Evolutionary conservation across 2,113 vertebrate species (phyloP), one percentile per base, ranked within the genome.

Genomic region (Cheirogaleus medius): DNA sequence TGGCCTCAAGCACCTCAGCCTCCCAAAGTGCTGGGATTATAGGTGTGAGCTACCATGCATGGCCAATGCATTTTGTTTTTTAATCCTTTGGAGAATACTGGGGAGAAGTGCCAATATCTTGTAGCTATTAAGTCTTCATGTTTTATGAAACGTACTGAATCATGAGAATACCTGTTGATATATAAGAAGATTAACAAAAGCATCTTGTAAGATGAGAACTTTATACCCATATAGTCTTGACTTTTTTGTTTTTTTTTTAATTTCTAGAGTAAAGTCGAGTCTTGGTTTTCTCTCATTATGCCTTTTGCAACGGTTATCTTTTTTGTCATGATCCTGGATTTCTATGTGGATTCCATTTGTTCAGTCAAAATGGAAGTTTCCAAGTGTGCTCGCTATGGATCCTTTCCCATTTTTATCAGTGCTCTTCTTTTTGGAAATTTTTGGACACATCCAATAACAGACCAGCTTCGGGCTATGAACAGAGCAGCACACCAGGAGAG

Each of bases 291-390:
- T 54, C 99, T 99, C 93, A 97, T 99, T 97, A 98, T 99, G 97
- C 99, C 99, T 42, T 99, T 99, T 8, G 68, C 98, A 93, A 99
- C 99, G 94, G 99, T 99, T 96, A 99, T 99, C 96, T 99, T 99
- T 98, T 99, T 99, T 8, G 99, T 99, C 68, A 98, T 99, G 98
- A 99, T 99, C 97, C 98, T 99, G 99, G 99, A 99, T 98, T 99
- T 99, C 98, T 99, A 99, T 2, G 99, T 99, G n/a, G 99, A 99
- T 97, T 99, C 99, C 34, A 90, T 99, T 95, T 99, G 99, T 98
- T 98, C 96, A 52, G 95, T 99, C 42, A 99, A 99, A 98, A 99
- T 99, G 99, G 99, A 99, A 95, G 97, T 98, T 76, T 99, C 99
- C 29, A 98, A 99, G 0, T 99, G 98, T 94, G 99, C 99, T 92